Percentiles rank a stretch among this genome's conserved stretches.
phyloP scores from a whole-genome alignment of 2,113 vertebrate species.

The Boulengeromyrus knoepffleri region DNA sequence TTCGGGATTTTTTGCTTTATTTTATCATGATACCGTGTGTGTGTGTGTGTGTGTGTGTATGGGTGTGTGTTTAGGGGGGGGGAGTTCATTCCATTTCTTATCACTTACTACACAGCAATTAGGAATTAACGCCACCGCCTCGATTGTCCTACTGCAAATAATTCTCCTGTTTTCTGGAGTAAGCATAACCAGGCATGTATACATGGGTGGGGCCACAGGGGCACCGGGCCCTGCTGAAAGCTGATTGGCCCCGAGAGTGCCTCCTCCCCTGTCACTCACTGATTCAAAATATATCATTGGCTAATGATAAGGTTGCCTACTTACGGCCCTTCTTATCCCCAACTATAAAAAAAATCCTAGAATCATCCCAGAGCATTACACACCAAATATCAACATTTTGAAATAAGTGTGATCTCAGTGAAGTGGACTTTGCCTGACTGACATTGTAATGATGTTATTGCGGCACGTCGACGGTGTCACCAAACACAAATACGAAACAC shows the following conservation, averaged over 20 bases:
- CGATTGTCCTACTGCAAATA: background rate
- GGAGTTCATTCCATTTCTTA: background rate
- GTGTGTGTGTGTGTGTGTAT: background rate
- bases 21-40: background rate
- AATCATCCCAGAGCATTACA: background rate
- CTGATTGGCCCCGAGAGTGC: background rate
- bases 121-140: background rate
- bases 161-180: background rate
- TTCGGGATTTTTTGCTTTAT: background rate
- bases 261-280: background rate
- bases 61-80: background rate
- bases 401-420: background rate
- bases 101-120: background rate
- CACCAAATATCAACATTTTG: background rate
- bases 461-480: background rate
- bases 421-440: background rate
- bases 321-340: background rate
- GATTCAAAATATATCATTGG: background rate
- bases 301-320: background rate
- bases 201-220: background rate
- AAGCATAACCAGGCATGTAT: background rate
- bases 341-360: background rate
- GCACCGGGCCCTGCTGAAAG: background rate
- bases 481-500: background rate
- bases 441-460: background rate